Evolutionary conservation across 2,113 vertebrate species (phyloP), one percentile per base, ranked within the genome.

Genomic region (Burhinus bistriatus): DNA sequence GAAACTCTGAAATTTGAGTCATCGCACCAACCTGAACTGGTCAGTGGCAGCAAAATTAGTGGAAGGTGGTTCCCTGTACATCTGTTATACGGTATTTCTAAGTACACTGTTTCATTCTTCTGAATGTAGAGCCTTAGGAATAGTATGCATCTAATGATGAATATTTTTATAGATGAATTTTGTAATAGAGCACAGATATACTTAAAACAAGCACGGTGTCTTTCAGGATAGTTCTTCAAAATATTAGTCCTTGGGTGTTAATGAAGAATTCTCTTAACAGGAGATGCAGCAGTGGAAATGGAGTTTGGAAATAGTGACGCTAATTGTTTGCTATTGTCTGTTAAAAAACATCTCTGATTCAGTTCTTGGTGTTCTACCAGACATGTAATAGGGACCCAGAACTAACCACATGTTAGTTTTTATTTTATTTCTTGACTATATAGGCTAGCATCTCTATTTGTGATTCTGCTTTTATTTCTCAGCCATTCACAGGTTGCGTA

Each of bases 211-310:
- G 17, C 2, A 2, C 17, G 57, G 25, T 1, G 27, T 92, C 85
- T 49, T 95, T 36, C 57, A 87, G 90, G 89, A 21, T 69, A 38
- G 55, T 88, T 72, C 93, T 93, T 95, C 8, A 87, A 44, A 95
- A 89, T 96, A 21, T 38, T 89, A 90, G 69, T 93, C 44, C 49
- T 77, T 11, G 29, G 52, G 21, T 91, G 54, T 80, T 77, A 4
- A 45, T 79, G n/a, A 73, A 71, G 83, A 90, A n/a, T 55, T 69
- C 85, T 88, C 29, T 57, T n/a, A 70, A 66, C 49, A 82, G 86
- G 94, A 95, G 94, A 45, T 71, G 11, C 45, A 85, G 71, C 66
- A 73, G 40, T 77, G 54, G 84, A 40, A 70, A 76, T 62, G 45
- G 82, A 58, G 51, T 52, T 81, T 95, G 65, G 71, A 68, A 76